These are phyloP conservation scores for Phyllopteryx taeniolatus DNA, from an alignment of 2,113 vertebrate species.

Conservation along the genomic window DNA sequence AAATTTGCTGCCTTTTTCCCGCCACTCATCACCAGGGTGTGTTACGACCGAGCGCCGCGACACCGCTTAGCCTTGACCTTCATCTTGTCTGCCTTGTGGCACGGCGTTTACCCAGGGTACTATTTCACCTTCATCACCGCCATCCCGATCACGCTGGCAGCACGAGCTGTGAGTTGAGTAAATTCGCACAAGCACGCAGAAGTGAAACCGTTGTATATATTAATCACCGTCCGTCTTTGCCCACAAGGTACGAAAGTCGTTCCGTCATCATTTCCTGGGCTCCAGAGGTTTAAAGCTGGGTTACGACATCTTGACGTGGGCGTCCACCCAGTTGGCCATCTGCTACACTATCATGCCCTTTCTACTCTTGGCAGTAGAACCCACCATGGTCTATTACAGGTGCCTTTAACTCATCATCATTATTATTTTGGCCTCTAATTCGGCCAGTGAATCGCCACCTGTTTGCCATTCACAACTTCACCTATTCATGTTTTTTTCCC, in stretches of 20 bases:
- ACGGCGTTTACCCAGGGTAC: constrained; percentile 96
- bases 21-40: constrained; percentile 74
- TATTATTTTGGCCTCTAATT: neutral
- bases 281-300: constrained; percentile 54
- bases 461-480: no score
- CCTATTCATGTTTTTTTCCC: no score
- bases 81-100: constrained; percentile 91
- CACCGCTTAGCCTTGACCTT: constrained; percentile 85
- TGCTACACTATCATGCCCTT: constrained; percentile 79
- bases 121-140: constrained; percentile 96
- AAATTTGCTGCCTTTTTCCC: neutral
- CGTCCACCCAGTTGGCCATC: constrained; percentile 73
- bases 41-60: constrained; percentile 85
- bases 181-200: neutral
- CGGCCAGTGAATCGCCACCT: no score
- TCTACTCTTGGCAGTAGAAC: constrained; percentile 69
- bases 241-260: constrained; percentile 65
- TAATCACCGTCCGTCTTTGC: neutral
- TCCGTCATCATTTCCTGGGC: constrained; percentile 66
- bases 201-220: neutral
- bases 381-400: constrained; percentile 73
- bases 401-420: constrained; percentile 15
- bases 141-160: constrained; percentile 85
- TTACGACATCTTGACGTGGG: constrained; percentile 76
- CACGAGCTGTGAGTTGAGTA: constrained; percentile 81